These are phyloP conservation scores for Microdon myrmicae DNA, from an alignment of 2,888 invertebrate species.

Conservation along the genomic window DNA sequence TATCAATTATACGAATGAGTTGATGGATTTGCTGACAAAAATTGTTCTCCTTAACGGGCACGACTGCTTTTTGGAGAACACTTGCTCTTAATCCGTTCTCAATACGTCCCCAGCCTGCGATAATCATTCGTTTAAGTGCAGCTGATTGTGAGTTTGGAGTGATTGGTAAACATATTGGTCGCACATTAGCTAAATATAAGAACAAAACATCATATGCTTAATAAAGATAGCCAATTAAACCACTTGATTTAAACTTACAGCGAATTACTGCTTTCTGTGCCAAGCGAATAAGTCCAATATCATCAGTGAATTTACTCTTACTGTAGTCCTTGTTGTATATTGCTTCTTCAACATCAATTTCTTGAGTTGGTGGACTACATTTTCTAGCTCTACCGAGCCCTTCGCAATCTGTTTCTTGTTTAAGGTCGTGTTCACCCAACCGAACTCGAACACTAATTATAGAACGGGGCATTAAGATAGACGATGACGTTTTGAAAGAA, in stretches of 20 bases:
- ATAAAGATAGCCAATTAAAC: not conserved
- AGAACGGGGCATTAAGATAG: too few relatives aligned
- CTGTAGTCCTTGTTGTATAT: constrained; percentile 70
- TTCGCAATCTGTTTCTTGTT: constrained; percentile 59
- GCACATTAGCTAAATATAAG: constrained; percentile 55
- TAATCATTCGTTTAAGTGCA: constrained; percentile 49
- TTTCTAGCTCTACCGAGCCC: constrained; percentile 40
- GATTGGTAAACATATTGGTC: constrained; percentile 61
- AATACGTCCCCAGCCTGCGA: constrained; percentile 62
- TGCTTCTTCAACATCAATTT: constrained; percentile 58
- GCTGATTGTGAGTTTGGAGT: constrained; percentile 40
- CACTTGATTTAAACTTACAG: constrained; percentile 24
- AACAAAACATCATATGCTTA: not conserved
- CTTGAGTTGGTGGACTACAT: constrained; percentile 66
- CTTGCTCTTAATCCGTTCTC: constrained; percentile 52
- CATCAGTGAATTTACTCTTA: constrained; percentile 66
- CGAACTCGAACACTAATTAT: constrained; percentile 63
- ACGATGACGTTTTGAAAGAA: too few relatives aligned
- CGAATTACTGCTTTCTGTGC: constrained; percentile 56
- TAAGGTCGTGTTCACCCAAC: constrained; percentile 64
- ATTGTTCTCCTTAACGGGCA: constrained; percentile 46
- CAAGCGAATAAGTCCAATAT: constrained; percentile 71
- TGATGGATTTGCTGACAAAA: constrained; percentile 60
- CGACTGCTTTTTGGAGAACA: constrained; percentile 55
- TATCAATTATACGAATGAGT: constrained; percentile 55